Percentiles rank a stretch among this genome's conserved stretches.
Conservation (phyloP, 2,113 vertebrate genomes). For the Thermophis baileyi region DNA sequence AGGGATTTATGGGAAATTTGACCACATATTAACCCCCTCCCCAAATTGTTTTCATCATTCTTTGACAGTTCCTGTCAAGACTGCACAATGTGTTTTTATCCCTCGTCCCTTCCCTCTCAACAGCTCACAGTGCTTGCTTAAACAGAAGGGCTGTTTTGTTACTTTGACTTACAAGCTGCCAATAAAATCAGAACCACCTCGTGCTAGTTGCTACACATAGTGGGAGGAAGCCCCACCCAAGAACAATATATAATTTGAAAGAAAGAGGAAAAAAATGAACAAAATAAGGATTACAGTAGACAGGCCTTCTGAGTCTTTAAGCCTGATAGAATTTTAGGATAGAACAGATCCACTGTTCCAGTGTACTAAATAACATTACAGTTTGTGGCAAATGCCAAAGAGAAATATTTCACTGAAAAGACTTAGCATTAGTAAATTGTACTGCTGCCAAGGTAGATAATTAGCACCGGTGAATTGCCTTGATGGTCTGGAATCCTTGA, state of each 20-base stretch:
- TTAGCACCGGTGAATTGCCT: not conserved
- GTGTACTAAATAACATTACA: not conserved
- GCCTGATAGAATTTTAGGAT: not conserved
- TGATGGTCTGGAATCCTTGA: not conserved
- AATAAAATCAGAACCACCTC: not conserved
- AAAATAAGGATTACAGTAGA: not conserved
- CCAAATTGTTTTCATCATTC: not conserved
- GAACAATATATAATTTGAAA: conserved; percentile 1
- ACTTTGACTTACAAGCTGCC: not conserved
- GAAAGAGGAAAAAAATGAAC: not conserved
- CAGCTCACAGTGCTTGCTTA: not conserved
- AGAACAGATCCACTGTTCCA: not conserved
- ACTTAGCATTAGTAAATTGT: not conserved
- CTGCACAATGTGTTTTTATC: not conserved
- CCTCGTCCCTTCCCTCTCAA: not conserved
- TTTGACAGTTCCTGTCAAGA: not conserved
- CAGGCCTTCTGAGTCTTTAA: not conserved
- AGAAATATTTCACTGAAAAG: not conserved
- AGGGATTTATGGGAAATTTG: not conserved
- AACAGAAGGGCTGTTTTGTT: not conserved
- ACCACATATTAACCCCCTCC: not conserved
- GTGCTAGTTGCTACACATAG: not conserved
- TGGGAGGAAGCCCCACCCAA: not conserved
- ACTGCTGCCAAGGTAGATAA: not conserved
- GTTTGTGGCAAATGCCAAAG: not conserved